Base-by-base conservation (phyloP, 1,140 invertebrate genomes). In the Alviniconcha marisindica region DNA sequence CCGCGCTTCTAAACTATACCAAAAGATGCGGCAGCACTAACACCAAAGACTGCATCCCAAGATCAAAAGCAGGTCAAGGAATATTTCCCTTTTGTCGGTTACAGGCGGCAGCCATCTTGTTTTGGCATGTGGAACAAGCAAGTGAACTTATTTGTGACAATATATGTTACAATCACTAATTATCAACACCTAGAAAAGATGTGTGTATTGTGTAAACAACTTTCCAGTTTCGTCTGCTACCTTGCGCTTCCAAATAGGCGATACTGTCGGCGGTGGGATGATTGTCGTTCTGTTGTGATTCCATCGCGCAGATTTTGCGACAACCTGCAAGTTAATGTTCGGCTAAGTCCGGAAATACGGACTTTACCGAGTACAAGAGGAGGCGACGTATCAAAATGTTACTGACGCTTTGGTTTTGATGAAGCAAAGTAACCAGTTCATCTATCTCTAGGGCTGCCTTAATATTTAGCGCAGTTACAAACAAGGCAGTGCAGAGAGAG, bases 231-330 rank as follows among this genome's bases (percentile, higher is more conserved):
- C 78, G 78, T 77, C 71, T 76, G 78, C 78, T 82, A 84, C 83
- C 83, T 82, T 76, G 69, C 0, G 76, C 74, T 73, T 85, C 80
- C 33, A 85, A 74, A 24, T 83, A 38, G n/a, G 82, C 81, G 40
- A 87, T 83, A 84, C 48, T 82, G 85, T 87, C 87, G 83, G 63
- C 82, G 82, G 79, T 83, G 73, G 82, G 82, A 83, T 83, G 82
- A 83, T 83, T 89, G 87, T 88, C 87, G 86, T 83, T 88, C 80
- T 87, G 87, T 28, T 77, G 82, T 84, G 24, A 66, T 80, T 80
- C 78, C 78, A 89, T 88, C 87, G 84, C 86, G 77, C 44, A 36
- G 69, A 56, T 83, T 88, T 88, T 89, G 87, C 88, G 88, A 87
- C 88, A 88, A 88, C 83, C 82, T 28, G 38, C 60, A 86, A 83